A percentile compares a stretch with the other conserved stretches of the same genome.
These are phyloP conservation scores for Euthynnus affinis DNA, from an alignment of 2,797 vertebrate genomes.

Conservation along the genomic window DNA sequence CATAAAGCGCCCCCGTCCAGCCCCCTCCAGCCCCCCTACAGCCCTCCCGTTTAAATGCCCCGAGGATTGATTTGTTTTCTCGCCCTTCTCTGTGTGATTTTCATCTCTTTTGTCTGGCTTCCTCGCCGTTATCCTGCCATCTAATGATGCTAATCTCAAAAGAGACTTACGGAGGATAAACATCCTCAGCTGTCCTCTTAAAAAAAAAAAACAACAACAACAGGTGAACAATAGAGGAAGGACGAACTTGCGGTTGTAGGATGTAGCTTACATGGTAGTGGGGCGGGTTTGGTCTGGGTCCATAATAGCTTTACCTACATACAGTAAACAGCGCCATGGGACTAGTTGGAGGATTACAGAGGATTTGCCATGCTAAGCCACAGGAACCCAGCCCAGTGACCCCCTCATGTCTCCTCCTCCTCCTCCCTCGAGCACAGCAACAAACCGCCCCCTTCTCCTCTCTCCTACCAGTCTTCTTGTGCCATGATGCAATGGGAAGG, in stretches of 20 bases:
- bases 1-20: conserved; percentile 10
- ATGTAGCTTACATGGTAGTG: conserved; percentile 23
- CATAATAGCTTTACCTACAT: conserved; percentile 71
- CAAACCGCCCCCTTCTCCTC: conserved; percentile 37
- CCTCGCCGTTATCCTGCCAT: conserved; percentile 32
- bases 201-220: too few relatives aligned
- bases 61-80: conserved; percentile 44
- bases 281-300: conserved; percentile 46
- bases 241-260: conserved; percentile 20
- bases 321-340: conserved; percentile 73
- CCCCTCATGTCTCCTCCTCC: conserved; percentile 46
- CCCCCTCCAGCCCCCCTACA: conserved; percentile 12
- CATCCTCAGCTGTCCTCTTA: conserved; percentile 33
- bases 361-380: conserved; percentile 85
- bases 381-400: conserved; percentile 76
- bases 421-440: conserved; percentile 45
- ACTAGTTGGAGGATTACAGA: conserved; percentile 81
- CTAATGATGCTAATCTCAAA: conserved; percentile 65
- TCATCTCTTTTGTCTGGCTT: conserved; percentile 38
- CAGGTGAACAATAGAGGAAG: conserved; percentile 43
- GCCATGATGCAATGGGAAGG: conserved; percentile 13
- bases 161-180: conserved; percentile 52
- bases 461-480: conserved; percentile 18
- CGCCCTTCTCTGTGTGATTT: conserved; percentile 32
- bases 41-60: conserved; percentile 38